These are phyloP conservation scores for Cyphomyrus discorhynchus DNA, from an alignment of 2,113 vertebrate species.

Conservation along the genomic window DNA sequence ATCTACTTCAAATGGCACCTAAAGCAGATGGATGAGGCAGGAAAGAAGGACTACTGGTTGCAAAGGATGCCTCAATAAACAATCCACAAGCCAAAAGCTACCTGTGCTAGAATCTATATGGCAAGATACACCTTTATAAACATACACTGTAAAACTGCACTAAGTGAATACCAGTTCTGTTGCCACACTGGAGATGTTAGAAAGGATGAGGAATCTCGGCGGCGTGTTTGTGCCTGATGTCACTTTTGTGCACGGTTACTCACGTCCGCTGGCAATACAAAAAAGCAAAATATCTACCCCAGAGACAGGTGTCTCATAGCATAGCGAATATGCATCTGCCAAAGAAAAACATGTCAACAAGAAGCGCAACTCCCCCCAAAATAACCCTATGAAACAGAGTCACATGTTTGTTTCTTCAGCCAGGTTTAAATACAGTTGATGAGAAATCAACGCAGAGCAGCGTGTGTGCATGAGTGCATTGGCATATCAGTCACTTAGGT, in stretches of 20 bases:
- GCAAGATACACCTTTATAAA: neutral
- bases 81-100: neutral
- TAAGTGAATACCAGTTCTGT: neutral
- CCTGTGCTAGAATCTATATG: neutral
- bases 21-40: neutral
- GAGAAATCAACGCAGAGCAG: neutral
- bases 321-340: neutral
- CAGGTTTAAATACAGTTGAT: neutral
- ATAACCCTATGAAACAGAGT: neutral
- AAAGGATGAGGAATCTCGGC: neutral
- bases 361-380: neutral
- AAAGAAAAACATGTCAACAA: neutral
- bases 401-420: neutral
- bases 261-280: neutral
- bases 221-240: neutral
- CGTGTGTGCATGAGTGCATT: neutral
- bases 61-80: neutral
- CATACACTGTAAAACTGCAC: neutral
- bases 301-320: neutral
- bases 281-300: neutral
- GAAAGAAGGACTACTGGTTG: neutral
- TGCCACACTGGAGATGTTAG: neutral
- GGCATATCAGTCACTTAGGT: neutral
- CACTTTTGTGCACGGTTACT: neutral
- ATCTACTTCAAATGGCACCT: conserved; percentile 11